A percentile compares a stretch with the other conserved stretches of the same genome.
phyloP scores from a whole-genome alignment of 2,113 vertebrate genomes.

The Ophiodon elongatus region DNA sequence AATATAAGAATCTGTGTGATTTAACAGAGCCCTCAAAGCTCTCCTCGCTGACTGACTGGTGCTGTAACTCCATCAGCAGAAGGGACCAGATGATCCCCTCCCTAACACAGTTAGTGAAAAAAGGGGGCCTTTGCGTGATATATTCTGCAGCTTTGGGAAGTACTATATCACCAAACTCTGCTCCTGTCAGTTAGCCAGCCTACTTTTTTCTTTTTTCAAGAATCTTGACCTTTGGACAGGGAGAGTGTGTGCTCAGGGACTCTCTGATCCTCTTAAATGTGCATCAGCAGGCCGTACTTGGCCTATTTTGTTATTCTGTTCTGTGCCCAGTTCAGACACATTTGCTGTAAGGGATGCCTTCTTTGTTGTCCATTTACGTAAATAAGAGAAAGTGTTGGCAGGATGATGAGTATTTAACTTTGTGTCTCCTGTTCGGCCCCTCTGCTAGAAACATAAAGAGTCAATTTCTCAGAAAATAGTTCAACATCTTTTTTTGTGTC shows the following conservation, averaged over 20 bases:
- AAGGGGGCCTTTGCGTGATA: conserved; percentile 22
- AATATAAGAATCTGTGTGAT: conserved; percentile 60
- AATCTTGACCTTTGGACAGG: conserved; percentile 53
- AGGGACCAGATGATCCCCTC: conserved; percentile 3
- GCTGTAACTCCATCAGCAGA: conserved; percentile 39
- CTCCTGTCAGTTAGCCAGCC: conserved; percentile 35
- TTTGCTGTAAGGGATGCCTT: conserved; percentile 30
- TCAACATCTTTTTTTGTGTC: conserved; percentile 25
- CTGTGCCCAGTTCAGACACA: conserved; percentile 45
- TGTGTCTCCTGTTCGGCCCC: background rate
- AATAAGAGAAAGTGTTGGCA: conserved; percentile 15
- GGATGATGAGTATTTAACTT: conserved; percentile 15
- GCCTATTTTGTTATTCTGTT: conserved; percentile 51
- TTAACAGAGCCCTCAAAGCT: conserved; percentile 46
- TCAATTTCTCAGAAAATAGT: conserved; percentile 51
- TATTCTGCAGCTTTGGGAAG: conserved; percentile 53
- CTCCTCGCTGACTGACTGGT: conserved; percentile 48
- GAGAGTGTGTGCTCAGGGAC: conserved; percentile 83
- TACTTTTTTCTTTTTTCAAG: conserved; percentile 30
- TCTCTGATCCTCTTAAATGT: conserved; percentile 69
- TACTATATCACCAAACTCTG: conserved; percentile 42
- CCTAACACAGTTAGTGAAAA: conserved; percentile 4
- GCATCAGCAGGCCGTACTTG: conserved; percentile 14
- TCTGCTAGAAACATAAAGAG: conserved; percentile 23
- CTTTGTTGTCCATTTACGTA: conserved; percentile 38